Conservation (phyloP, 2,797 vertebrate genomes). For the Megaceryle alcyon region DNA sequence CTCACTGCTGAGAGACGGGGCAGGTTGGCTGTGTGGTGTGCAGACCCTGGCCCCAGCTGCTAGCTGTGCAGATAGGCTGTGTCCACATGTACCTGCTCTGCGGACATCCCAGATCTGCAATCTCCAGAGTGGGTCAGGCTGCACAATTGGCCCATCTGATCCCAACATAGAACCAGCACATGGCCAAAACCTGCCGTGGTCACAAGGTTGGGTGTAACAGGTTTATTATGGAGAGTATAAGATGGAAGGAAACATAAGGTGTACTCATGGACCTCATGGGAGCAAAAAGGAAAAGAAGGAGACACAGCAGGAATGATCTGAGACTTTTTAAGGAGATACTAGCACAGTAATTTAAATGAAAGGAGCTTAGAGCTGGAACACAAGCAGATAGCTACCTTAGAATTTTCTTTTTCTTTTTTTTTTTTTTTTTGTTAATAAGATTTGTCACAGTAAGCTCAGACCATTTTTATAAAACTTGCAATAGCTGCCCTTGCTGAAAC, state of each 20-base stretch:
- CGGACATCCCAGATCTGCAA: not conserved
- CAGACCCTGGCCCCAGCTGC: not conserved
- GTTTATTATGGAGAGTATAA: not conserved
- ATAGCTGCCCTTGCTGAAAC: not conserved
- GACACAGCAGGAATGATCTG: not conserved
- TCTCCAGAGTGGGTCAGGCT: not conserved
- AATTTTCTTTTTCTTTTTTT: not conserved
- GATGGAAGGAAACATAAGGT: not conserved
- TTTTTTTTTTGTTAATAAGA: not conserved
- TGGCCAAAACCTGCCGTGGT: not conserved
- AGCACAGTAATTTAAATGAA: not conserved
- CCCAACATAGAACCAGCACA: rapidly evolving
- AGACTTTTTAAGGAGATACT: not conserved
- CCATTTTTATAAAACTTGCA: not conserved
- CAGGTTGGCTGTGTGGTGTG: not conserved
- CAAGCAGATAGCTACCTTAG: not conserved
- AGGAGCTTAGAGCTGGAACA: not conserved
- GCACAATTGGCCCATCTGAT: not conserved
- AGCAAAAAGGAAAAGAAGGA: not conserved
- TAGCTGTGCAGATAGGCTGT: rapidly evolving
- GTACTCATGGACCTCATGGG: not conserved
- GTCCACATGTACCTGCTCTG: rapidly evolving
- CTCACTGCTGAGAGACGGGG: not conserved
- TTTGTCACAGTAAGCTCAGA: not conserved
- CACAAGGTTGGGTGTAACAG: not conserved